Evolutionary conservation across 1,140 invertebrate genomes (phyloP), one percentile per base, ranked within the genome.

Genomic region (Hirudo medicinalis): DNA sequence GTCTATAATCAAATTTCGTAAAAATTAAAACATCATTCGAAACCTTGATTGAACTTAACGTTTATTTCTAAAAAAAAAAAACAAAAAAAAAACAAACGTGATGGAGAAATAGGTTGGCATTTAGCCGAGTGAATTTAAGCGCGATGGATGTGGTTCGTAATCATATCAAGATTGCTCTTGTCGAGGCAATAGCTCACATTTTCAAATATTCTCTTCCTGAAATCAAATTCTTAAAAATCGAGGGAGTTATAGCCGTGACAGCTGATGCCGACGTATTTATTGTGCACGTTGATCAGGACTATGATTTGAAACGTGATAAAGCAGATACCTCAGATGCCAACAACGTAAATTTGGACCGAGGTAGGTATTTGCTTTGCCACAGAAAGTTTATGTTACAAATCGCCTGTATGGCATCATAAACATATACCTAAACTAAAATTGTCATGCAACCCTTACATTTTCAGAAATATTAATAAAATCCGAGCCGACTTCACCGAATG

Each of bases 181-280:
- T 49, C 15, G 43, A 49, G 43, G 43, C 43, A 13, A 49, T 49
- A 49, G 43, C 43, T 49, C 43, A 49, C 15, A 49, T 49, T 49
- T 49, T 49, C 43, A 49, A 49, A 49, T 49, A 49, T 49, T 49
- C 43, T 49, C 43, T 49, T 49, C 43, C 43, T 17, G 43, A 49
- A 49, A 49, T 49, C 43, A 63, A 63, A 63, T 25, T 63, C 29
- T 63, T 63, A 63, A 63, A 63, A 63, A 63, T 63, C 57, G 57
- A 63, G 17, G 57, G 57, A 22, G 57, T 63, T 63, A 63, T 63
- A 22, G 22, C 22, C 6, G 57, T 63, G 22, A 63, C 57, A 32
- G 57, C 57, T 22, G 57, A 63, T 32, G 20, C 22, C 20, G 29
- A 63, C 17, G 29, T 25, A 32, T 63, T 63, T 32, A 32, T 63